Evolutionary conservation across 2,797 vertebrate genomes (phyloP).

Genomic region (Mastacembelus armatus): DNA sequence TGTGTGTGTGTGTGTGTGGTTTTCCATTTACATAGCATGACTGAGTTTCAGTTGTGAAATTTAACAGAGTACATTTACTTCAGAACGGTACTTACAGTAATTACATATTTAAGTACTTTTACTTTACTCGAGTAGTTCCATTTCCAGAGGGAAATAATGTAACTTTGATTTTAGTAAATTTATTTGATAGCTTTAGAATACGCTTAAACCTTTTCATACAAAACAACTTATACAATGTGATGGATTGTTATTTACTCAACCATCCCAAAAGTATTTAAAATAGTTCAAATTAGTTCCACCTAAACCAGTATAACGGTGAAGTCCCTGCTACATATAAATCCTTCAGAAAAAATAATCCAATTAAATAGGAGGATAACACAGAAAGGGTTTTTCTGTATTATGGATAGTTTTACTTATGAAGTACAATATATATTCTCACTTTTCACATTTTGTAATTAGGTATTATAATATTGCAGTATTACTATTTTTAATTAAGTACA

Average conservation of each 20-base stretch:
- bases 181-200: too few species aligned
- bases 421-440: too few species aligned
- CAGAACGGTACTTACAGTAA: not conserved
- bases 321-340: not conserved
- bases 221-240: not conserved
- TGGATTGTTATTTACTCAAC: not conserved
- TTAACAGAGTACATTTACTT: not conserved
- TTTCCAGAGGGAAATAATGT: not conserved
- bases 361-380: not conserved
- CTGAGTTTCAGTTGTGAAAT: not conserved
- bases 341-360: not conserved
- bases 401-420: not conserved
- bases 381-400: not conserved
- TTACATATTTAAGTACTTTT: not conserved
- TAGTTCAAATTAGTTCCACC: not conserved
- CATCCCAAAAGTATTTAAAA: too few species aligned
- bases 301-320: not conserved
- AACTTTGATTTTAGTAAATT: too few species aligned
- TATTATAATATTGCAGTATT: not conserved
- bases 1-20: not conserved
- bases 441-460: too few species aligned
- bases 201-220: not conserved
- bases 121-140: too few species aligned
- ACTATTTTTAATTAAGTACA: not conserved
- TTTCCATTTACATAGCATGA: not conserved